Percentiles rank a stretch among this genome's conserved stretches.
These are phyloP conservation scores for Enteromius unitaeniatus DNA, from an alignment of 2,797 vertebrate species.

Conservation along the genomic window DNA sequence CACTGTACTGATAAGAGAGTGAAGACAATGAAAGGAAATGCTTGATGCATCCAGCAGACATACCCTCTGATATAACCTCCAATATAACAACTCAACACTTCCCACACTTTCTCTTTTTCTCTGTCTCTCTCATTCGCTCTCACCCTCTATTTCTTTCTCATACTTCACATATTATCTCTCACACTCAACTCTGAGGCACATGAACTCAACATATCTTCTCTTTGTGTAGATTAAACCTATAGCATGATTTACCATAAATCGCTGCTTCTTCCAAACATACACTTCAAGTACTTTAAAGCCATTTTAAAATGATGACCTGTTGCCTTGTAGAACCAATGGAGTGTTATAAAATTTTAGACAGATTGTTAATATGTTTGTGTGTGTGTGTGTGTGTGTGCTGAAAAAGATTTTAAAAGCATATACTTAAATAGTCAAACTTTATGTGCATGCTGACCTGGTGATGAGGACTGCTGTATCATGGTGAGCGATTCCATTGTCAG, in stretches of 20 bases:
- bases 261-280: slow-evolving; percentile 46
- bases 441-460: slow-evolving; percentile 84
- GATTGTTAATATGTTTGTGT: slow-evolving; percentile 24
- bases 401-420: slow-evolving; percentile 6
- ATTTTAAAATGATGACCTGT: slow-evolving; percentile 18
- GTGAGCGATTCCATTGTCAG: slow-evolving; percentile 94
- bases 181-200: not conserved
- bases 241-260: slow-evolving; percentile 39
- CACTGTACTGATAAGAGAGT: slow-evolving; percentile 65
- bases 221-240: slow-evolving; percentile 36
- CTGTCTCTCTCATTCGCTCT: not conserved
- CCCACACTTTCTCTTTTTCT: slow-evolving; percentile 3
- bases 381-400: slow-evolving; percentile 5
- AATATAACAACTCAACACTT: slow-evolving; percentile 33
- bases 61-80: slow-evolving; percentile 52
- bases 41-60: slow-evolving; percentile 61
- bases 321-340: slow-evolving; percentile 27
- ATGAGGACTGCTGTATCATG: slow-evolving; percentile 97
- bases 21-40: slow-evolving; percentile 78
- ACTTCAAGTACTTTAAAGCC: not conserved
- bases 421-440: slow-evolving; percentile 25
- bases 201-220: slow-evolving; percentile 23
- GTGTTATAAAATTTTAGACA: slow-evolving; percentile 39
- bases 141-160: slow-evolving; percentile 1
- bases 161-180: not conserved